These are phyloP conservation scores for Brachypodius melanocephalos DNA, from an alignment of 2,113 vertebrate species.

Conservation along the genomic window DNA sequence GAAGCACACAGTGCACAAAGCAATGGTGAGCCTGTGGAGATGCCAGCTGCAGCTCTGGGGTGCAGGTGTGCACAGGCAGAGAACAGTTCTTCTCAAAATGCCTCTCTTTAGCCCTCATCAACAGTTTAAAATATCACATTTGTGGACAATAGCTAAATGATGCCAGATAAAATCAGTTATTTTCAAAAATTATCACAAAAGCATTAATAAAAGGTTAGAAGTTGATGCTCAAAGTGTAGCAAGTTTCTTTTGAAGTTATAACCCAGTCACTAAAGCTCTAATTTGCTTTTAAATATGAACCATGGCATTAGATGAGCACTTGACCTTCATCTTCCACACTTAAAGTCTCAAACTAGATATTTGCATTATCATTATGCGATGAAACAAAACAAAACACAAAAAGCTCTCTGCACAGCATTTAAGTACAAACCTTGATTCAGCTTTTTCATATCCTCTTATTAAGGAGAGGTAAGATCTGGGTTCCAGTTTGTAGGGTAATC, in stretches of 20 bases:
- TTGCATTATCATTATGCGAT: neutral
- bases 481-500: neutral
- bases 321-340: neutral
- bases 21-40: neutral
- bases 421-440: neutral
- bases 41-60: neutral
- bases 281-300: neutral
- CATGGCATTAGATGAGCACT: neutral
- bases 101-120: neutral
- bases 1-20: neutral
- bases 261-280: neutral
- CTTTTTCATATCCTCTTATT: neutral
- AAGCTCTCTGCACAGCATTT: neutral
- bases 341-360: neutral
- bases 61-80: neutral
- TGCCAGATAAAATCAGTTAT: neutral
- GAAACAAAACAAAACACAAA: neutral
- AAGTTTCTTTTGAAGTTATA: neutral
- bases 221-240: neutral
- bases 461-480: neutral
- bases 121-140: neutral
- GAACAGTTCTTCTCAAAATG: neutral
- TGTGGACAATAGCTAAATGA: neutral
- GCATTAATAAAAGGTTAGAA: neutral
- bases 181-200: neutral